Evolutionary conservation across 1,140 invertebrate species (phyloP).

Genomic region (Diorhabda elongata): DNA sequence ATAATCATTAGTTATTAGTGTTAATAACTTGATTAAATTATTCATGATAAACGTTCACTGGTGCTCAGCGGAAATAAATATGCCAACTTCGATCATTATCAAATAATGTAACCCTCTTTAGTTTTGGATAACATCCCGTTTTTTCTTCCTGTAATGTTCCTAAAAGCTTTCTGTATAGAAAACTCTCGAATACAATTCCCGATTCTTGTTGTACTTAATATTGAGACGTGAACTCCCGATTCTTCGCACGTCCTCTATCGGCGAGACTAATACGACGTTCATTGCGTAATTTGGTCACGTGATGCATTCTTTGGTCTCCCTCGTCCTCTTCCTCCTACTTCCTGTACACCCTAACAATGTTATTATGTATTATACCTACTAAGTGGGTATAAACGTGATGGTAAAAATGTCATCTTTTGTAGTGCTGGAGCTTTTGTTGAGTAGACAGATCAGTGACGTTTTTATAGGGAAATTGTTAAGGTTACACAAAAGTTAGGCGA

Average conservation of each 20-base stretch:
- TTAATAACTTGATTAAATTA: no score
- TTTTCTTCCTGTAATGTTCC: background rate
- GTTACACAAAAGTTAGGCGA: no score
- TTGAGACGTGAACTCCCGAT: slow-evolving; percentile 23
- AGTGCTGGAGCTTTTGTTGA: background rate
- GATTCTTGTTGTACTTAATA: background rate
- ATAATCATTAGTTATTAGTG: no score
- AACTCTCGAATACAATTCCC: background rate
- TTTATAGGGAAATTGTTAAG: no score
- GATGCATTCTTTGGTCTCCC: slow-evolving; percentile 34
- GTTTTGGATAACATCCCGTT: background rate
- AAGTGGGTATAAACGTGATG: slow-evolving; percentile 37
- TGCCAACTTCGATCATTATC: no score
- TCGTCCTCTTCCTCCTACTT: slow-evolving; percentile 10
- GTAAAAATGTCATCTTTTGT: slow-evolving; percentile 29
- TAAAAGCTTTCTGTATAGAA: slow-evolving; percentile 1
- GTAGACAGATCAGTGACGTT: background rate
- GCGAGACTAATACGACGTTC: slow-evolving; percentile 37
- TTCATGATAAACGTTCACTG: no score
- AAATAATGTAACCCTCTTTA: background rate
- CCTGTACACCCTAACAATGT: slow-evolving; percentile 28
- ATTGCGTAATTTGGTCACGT: slow-evolving; percentile 41
- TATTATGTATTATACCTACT: slow-evolving; percentile 39
- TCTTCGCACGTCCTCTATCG: slow-evolving; percentile 32
- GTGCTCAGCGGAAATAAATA: no score